Conservation (phyloP, 2,797 vertebrate genomes). For the Malurus leucopterus region DNA sequence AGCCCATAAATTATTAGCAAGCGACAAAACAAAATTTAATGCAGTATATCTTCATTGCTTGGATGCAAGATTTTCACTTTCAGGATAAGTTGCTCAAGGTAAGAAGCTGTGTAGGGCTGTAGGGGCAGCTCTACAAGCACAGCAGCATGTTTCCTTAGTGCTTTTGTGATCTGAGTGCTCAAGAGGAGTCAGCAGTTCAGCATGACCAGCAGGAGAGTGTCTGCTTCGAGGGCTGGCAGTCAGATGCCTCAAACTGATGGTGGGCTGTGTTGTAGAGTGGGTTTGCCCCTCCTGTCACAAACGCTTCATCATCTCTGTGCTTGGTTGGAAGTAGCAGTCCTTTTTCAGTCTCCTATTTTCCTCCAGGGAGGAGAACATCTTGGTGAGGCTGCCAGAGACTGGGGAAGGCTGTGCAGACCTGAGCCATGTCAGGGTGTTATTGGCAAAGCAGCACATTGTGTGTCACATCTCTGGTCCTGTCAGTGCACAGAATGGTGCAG, state of each 20-base stretch:
- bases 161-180: neutral
- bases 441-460: neutral
- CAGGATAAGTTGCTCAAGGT: neutral
- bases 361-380: neutral
- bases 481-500: neutral
- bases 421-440: neutral
- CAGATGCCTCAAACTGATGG: neutral
- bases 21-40: neutral
- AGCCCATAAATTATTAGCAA: neutral
- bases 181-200: neutral
- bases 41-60: neutral
- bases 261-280: neutral
- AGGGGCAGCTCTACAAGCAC: neutral
- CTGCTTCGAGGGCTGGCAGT: neutral
- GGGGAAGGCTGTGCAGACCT: neutral
- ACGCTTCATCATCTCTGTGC: neutral
- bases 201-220: neutral
- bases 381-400: neutral
- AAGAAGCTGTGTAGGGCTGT: neutral
- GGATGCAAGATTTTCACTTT: neutral
- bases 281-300: neutral
- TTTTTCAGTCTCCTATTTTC: neutral
- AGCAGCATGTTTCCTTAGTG: neutral
- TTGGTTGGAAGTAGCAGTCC: neutral
- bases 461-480: neutral